A percentile compares a stretch with the other conserved stretches of the same genome.
phyloP scores from a whole-genome alignment of 2,888 invertebrate genomes.

The Sinohyriopsis cumingii region DNA sequence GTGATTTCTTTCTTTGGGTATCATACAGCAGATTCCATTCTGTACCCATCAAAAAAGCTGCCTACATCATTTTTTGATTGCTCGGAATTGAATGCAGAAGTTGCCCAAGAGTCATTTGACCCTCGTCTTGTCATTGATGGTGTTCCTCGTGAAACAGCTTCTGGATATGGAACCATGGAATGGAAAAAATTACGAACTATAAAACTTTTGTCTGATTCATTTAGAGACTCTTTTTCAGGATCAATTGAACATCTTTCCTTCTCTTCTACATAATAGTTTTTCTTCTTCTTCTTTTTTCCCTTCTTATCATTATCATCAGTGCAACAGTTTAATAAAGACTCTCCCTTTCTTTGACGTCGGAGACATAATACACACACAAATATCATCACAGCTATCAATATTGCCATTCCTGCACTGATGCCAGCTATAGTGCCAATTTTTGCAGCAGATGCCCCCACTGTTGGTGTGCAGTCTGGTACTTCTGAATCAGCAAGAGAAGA shows the following conservation, averaged over 20 bases:
- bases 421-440: conserved; percentile 24
- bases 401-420: conserved; percentile 29
- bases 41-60: conserved; percentile 33
- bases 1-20: neutral
- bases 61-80: conserved; percentile 30
- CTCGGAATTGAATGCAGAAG: conserved; percentile 23
- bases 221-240: conserved; percentile 52
- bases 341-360: conserved; percentile 32
- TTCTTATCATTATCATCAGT: conserved; percentile 8
- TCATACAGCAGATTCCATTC: conserved; percentile 35
- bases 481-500: conserved; percentile 30
- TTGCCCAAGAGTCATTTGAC: conserved; percentile 26
- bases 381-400: conserved; percentile 40
- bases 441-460: conserved; percentile 10
- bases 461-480: conserved; percentile 28
- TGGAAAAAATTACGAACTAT: conserved; percentile 61
- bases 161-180: conserved; percentile 52
- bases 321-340: conserved; percentile 21
- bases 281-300: conserved; percentile 7
- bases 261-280: conserved; percentile 35
- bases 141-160: conserved; percentile 32
- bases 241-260: conserved; percentile 47
- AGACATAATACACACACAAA: conserved; percentile 42
- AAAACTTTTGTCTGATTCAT: conserved; percentile 63
- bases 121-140: conserved; percentile 36